Evolutionary conservation across 2,888 invertebrate species (phyloP).

Genomic region (Lysandra coridon): DNA sequence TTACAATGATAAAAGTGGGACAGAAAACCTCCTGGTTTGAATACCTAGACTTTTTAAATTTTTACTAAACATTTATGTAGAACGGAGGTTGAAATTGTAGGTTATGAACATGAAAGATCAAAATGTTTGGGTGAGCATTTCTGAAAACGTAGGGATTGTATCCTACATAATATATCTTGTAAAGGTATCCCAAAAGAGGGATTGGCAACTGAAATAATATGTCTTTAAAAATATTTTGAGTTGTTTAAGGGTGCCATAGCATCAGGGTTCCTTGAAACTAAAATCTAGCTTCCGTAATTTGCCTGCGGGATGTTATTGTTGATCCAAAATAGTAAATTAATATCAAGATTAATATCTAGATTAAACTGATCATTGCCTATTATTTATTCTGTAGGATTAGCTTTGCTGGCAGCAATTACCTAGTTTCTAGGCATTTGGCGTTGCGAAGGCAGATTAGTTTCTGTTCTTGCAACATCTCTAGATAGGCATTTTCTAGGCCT

Average conservation of each 20-base stretch:
- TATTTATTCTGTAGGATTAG: background rate
- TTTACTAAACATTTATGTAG: background rate
- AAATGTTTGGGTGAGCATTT: background rate
- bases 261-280: no score
- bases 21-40: background rate
- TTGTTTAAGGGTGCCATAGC: no score
- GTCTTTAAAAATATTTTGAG: no score
- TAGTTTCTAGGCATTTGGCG: background rate
- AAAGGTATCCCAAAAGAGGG: background rate
- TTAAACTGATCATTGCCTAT: background rate
- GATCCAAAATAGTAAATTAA: no score
- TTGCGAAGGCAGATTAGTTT: background rate
- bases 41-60: no score
- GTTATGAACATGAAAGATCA: background rate
- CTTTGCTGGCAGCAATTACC: background rate
- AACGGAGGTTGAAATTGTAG: background rate
- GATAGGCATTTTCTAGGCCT: background rate
- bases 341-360: background rate
- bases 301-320: no score
- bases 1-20: background rate
- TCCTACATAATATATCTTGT: background rate
- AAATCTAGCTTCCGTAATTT: no score
- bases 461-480: background rate
- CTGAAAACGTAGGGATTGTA: background rate
- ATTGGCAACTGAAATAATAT: background rate